phyloP scores from a whole-genome alignment of 2,113 vertebrate genomes.

The Ageneiosus marmoratus region DNA sequence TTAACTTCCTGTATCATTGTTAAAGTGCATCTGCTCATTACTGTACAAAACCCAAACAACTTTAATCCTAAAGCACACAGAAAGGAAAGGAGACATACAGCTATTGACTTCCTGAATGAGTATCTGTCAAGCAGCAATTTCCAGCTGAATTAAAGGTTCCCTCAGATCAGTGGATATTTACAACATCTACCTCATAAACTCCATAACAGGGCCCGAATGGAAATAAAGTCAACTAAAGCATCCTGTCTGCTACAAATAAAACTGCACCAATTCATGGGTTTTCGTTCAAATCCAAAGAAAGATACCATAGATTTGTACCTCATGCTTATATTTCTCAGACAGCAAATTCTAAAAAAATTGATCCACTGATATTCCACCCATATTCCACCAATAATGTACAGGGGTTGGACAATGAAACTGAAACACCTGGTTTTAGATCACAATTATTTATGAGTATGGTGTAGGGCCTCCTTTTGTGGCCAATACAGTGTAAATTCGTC shows the following conservation, averaged over 20 bases:
- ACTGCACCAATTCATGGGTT: conserved; percentile 6
- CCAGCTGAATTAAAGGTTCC: conserved; percentile 40
- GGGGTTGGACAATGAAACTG: too few species aligned
- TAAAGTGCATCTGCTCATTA: conserved; percentile 11
- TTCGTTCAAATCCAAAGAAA: neutral
- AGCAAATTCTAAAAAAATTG: neutral
- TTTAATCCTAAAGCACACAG: conserved; percentile 9
- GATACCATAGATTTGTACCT: neutral
- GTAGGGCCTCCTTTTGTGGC: too few species aligned
- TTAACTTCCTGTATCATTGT: neutral
- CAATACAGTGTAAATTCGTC: too few species aligned
- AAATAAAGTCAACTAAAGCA: conserved; percentile 37
- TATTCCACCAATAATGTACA: neutral
- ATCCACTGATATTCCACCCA: too few species aligned
- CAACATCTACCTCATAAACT: conserved; percentile 35
- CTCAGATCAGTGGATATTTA: conserved; percentile 42
- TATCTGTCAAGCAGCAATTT: conserved; percentile 46
- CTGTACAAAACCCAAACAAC: conserved; percentile 14
- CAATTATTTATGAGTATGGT: too few species aligned
- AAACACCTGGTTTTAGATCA: too few species aligned
- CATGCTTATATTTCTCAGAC: neutral
- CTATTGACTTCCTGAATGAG: conserved; percentile 51
- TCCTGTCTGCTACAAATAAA: conserved; percentile 19
- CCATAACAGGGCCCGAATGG: conserved; percentile 33
- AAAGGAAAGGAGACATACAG: conserved; percentile 35